These are phyloP conservation scores for Urocitellus parryii DNA, from an alignment of 2,113 vertebrate genomes.

Conservation along the genomic window DNA sequence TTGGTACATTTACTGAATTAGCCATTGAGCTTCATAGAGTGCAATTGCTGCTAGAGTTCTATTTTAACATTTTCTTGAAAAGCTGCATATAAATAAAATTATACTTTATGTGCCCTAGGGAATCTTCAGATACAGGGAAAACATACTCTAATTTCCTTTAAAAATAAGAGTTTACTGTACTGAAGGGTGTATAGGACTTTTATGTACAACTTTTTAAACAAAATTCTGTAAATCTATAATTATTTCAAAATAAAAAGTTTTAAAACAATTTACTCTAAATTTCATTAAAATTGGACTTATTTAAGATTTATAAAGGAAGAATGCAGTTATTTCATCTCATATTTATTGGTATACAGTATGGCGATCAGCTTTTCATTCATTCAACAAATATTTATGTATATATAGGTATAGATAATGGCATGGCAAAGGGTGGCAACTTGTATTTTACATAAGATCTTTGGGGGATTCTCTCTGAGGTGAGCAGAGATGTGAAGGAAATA, in stretches of 20 bases:
- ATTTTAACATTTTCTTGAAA: conserved; percentile 64
- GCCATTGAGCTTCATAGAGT: background rate
- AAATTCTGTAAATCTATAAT: conserved; percentile 21
- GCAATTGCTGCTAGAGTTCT: conserved; percentile 4
- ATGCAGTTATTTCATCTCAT: background rate
- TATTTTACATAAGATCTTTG: background rate
- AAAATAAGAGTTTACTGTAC: conserved; percentile 48
- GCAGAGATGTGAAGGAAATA: background rate
- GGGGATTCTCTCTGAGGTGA: background rate
- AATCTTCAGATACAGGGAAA: conserved; percentile 46
- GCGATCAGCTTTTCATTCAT: background rate
- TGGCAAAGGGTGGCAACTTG: background rate
- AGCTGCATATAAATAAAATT: conserved; percentile 60
- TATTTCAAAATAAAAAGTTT: conserved; percentile 49
- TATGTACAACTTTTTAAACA: background rate
- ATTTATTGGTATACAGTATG: background rate
- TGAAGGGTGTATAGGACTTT: background rate
- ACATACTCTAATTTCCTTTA: background rate
- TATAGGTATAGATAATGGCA: background rate
- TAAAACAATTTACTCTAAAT: background rate
- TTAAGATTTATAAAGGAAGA: background rate
- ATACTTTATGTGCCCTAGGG: conserved; percentile 37
- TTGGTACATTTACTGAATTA: conserved; percentile 50
- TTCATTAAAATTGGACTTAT: background rate
- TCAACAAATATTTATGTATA: background rate